Evolutionary conservation across 2,888 invertebrate species (phyloP).

Genomic region (Schizotus pectinicornis): DNA sequence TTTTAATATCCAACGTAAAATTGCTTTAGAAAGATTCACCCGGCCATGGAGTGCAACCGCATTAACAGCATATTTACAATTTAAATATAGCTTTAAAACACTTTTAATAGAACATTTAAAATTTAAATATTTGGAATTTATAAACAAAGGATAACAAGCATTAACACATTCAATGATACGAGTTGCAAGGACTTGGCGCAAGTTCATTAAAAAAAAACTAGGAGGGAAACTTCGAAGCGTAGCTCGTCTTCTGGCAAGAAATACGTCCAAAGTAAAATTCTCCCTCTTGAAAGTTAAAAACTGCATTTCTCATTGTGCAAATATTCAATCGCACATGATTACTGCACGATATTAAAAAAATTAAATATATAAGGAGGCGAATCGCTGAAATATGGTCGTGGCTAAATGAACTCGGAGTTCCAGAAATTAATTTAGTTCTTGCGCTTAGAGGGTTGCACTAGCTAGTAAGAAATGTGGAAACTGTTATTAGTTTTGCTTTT

Average conservation of each 20-base stretch:
- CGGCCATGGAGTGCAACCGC: constrained; percentile 5
- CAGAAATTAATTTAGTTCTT: constrained; percentile 25
- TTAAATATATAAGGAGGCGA: constrained; percentile 17
- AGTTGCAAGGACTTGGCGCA: constrained; percentile 4
- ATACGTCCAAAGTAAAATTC: not conserved
- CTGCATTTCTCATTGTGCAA: not conserved
- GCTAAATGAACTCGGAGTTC: constrained; percentile 17
- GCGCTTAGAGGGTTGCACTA: constrained; percentile 4
- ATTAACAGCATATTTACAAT: constrained; percentile 26
- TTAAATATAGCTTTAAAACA: constrained; percentile 24
- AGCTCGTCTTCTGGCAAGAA: too few relatives aligned
- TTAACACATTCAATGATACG: constrained; percentile 20
- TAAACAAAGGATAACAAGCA: constrained; percentile 27
- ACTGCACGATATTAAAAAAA: constrained; percentile 16
- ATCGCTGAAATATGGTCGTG: constrained; percentile 10
- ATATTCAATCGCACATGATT: constrained; percentile 7
- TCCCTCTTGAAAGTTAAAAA: not conserved
- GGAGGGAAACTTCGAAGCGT: too few relatives aligned
- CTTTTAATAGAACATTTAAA: constrained; percentile 28
- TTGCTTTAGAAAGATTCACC: constrained; percentile 18
- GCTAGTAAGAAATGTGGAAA: constrained; percentile 23
- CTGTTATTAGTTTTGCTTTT: constrained; percentile 29
- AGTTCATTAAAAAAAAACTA: constrained; percentile 2
- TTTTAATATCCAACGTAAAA: constrained; percentile 26
- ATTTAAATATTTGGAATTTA: constrained; percentile 28